These are phyloP conservation scores for Papilio xuthus DNA, from an alignment of 1,140 invertebrate species.

Conservation along the genomic window DNA sequence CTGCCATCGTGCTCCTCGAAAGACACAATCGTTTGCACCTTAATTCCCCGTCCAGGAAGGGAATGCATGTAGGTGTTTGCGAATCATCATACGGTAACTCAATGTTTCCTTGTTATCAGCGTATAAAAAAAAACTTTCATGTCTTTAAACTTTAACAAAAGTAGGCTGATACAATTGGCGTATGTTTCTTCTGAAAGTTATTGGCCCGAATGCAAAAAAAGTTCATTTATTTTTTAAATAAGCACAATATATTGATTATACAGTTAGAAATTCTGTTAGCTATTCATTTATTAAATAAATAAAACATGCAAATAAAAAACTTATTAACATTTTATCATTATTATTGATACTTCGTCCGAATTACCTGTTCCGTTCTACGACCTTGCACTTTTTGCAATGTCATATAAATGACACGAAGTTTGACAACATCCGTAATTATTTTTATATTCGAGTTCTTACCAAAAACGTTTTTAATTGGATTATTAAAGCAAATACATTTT, in stretches of 20 bases:
- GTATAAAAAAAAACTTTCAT: conserved; percentile 20
- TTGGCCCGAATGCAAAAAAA: neutral
- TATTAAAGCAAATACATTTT: neutral
- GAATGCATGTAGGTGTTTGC: conserved; percentile 16
- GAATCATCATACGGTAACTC: conserved; percentile 15
- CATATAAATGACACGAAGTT: conserved; percentile 14
- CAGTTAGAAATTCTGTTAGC: neutral
- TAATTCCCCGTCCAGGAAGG: conserved; percentile 11
- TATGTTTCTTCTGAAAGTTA: neutral
- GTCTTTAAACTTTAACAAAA: neutral
- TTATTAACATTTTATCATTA: conserved; percentile 11
- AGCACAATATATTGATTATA: neutral
- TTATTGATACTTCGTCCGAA: neutral
- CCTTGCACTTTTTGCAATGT: conserved; percentile 27
- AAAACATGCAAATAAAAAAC: neutral
- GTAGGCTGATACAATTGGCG: neutral
- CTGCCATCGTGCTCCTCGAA: neutral
- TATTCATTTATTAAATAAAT: neutral
- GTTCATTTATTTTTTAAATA: neutral
- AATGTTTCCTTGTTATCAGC: conserved; percentile 21
- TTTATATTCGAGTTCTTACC: conserved; percentile 22
- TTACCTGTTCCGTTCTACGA: conserved; percentile 16
- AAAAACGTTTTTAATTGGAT: conserved; percentile 16
- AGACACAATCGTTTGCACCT: conserved; percentile 24
- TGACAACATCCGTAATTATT: conserved; percentile 17